Base-by-base conservation (phyloP, 2,888 invertebrate genomes). In the Scaptomyza caliginosa region DNA sequence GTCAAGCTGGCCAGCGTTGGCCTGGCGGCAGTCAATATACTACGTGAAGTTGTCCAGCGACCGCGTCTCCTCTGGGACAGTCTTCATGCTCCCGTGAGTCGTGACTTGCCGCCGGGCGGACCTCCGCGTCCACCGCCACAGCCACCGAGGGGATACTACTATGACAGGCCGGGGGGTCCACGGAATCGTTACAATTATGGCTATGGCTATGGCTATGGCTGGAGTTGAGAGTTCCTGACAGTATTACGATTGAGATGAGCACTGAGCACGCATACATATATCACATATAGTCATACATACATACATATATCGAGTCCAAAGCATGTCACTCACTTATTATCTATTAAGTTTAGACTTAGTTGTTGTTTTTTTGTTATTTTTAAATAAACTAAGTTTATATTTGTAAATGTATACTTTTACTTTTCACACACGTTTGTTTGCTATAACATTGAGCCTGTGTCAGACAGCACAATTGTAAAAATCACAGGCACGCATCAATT, bases 1-100 rank as follows among this genome's bases (percentile, higher is more conserved):
- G 89, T 91, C 11, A 89, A 88, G 60, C 67, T 91, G 46, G 90
- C 90, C 10, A 91, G 90, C 7, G 88, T 91, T n/a, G 91, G 90
- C 38, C 79, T 90, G 69, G 88, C 90, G 0, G 90, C 90, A 2
- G 83, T 83, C 11, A 91, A 89, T 70, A 83, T 91, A 28, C 71
- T 91, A 5, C 89, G 89, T 2, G 91, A 91, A 74, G 84, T 90
- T 19, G 79, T 89, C 0, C 88, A 77, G 48, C 76, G 86, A 16
- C 88, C 86, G 2, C 81, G 78, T 10, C 74, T 67, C 4, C 73
- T 88, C 4, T 88, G 86, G 88, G 78, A 88, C 45, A 81, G 86
- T 51, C 64, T 90, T 1, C 74, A 82, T 21, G 50, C 84, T 2
- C 78, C 82, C 0, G 87, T 86, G 3, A 86, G 76, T 28, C 64